A percentile compares a stretch with the other conserved stretches of the same genome.
Evolutionary conservation across 2,113 vertebrate species (phyloP).

Genomic region (Hystrix brachyura): DNA sequence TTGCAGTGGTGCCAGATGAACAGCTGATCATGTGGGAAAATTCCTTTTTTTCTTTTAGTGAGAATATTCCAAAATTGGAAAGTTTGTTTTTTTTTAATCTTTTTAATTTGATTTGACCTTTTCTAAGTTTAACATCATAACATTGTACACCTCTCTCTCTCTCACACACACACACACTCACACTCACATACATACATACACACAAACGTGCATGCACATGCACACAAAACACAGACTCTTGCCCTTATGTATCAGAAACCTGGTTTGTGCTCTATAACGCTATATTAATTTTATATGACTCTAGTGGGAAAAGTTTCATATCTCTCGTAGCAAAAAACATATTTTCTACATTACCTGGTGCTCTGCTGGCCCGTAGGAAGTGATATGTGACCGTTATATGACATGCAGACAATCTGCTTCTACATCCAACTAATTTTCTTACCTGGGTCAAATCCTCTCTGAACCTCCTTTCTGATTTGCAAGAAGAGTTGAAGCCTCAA

Average conservation of each 20-base stretch:
- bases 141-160: not conserved
- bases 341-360: not conserved
- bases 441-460: not conserved
- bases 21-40: not conserved
- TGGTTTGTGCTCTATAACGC: not conserved
- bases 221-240: not conserved
- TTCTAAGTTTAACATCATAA: conserved; percentile 28
- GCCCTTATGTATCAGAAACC: not conserved
- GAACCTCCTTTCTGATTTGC: not conserved
- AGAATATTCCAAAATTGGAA: not conserved
- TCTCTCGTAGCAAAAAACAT: not conserved
- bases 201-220: not conserved
- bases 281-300: not conserved
- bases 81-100: not conserved
- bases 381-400: not conserved
- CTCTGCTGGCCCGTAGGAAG: not conserved
- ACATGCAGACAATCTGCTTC: not conserved
- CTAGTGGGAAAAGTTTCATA: not conserved
- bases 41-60: not conserved
- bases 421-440: not conserved
- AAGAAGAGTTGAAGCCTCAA: not conserved
- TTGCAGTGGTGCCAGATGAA: not conserved
- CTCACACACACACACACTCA: not conserved
- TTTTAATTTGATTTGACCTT: conserved; percentile 30
- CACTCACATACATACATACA: not conserved